These are phyloP conservation scores for Formica aserva DNA, from an alignment of 2,888 invertebrate genomes.

Conservation along the genomic window DNA sequence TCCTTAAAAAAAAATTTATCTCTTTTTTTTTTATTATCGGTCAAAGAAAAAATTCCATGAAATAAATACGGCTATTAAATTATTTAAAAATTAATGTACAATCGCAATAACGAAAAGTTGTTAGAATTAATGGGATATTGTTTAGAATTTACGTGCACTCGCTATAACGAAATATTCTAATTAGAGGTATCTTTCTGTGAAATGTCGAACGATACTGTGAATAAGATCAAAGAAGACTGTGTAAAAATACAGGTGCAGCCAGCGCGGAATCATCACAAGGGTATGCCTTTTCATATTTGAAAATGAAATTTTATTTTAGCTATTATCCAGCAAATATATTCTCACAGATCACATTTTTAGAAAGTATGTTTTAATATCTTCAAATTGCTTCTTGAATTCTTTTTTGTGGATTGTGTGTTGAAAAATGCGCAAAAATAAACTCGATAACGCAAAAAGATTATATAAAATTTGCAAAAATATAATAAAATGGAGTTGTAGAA, in stretches of 20 bases:
- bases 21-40: background rate
- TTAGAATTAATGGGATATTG: background rate
- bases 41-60: background rate
- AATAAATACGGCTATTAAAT: background rate
- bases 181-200: background rate
- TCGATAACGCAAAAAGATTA: background rate
- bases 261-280: constrained; percentile 52
- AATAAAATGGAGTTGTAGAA: background rate
- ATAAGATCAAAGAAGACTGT: background rate
- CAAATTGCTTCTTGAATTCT: background rate
- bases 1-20: background rate
- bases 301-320: background rate
- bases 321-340: background rate
- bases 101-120: background rate
- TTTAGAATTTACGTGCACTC: background rate
- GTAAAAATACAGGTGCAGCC: constrained; percentile 76
- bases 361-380: background rate
- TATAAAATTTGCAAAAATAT: background rate
- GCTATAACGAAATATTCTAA: background rate
- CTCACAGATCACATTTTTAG: background rate
- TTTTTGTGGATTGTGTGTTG: background rate
- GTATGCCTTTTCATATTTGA: constrained; percentile 41
- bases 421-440: background rate
- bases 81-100: background rate
- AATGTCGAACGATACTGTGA: background rate